Evolutionary conservation across 2,113 vertebrate species (phyloP).

Genomic region (Melanerpes aurifrons): DNA sequence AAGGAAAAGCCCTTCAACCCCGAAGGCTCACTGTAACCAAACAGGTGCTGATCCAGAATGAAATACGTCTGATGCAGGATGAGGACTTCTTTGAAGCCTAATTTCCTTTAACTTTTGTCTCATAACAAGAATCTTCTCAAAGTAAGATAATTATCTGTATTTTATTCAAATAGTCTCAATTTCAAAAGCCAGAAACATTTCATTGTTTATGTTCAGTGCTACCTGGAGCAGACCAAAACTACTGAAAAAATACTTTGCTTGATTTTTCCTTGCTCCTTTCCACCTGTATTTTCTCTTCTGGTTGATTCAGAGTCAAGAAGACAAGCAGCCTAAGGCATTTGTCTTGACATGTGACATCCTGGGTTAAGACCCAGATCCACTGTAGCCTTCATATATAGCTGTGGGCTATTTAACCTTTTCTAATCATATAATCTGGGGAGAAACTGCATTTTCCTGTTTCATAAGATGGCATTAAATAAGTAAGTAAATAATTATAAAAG

Average conservation of each 20-base stretch:
- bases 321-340: neutral
- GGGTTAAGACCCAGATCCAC: neutral
- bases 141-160: neutral
- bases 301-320: neutral
- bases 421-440: neutral
- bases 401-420: neutral
- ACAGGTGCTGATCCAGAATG: neutral
- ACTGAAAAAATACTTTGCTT: neutral
- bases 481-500: neutral
- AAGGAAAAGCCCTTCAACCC: neutral
- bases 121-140: neutral
- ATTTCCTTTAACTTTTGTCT: neutral
- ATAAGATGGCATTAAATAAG: neutral
- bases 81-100: neutral
- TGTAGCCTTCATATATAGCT: neutral
- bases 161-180: neutral
- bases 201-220: neutral
- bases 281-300: neutral
- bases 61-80: neutral
- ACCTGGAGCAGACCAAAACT: neutral
- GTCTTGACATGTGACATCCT: neutral
- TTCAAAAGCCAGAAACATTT: neutral
- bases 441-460: neutral
- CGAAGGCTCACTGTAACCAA: neutral
- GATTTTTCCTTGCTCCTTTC: neutral